These are phyloP conservation scores for Python bivittatus DNA, from an alignment of 2,113 vertebrate genomes.

Conservation along the genomic window DNA sequence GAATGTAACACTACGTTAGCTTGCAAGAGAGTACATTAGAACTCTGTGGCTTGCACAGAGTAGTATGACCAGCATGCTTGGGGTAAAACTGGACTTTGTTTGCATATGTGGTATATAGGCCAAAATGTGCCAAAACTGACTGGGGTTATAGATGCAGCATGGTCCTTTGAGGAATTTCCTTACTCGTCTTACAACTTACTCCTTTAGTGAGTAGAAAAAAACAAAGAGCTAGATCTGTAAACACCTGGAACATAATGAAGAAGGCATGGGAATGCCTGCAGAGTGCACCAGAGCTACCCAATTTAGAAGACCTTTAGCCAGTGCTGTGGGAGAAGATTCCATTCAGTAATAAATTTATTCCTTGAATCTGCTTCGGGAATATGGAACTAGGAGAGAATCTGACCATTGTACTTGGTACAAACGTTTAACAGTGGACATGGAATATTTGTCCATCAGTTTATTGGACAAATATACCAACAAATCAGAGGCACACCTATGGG, in stretches of 20 bases:
- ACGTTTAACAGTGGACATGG: neutral
- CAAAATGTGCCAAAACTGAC: neutral
- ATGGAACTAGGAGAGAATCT: neutral
- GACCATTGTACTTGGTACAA: neutral
- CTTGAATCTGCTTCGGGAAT: neutral
- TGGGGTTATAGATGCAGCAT: neutral
- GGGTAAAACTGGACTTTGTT: neutral
- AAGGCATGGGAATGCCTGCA: neutral
- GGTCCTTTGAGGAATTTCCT: neutral
- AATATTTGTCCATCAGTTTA: no score
- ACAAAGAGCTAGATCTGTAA: neutral
- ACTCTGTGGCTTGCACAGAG: neutral
- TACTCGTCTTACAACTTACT: neutral
- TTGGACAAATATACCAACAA: no score
- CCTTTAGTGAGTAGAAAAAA: neutral
- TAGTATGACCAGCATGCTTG: neutral
- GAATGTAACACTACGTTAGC: neutral
- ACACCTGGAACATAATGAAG: neutral
- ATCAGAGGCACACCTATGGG: no score
- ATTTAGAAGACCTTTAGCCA: neutral
- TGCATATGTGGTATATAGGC: neutral
- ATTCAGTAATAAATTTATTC: neutral
- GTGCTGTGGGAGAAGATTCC: neutral
- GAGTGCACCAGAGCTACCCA: neutral
- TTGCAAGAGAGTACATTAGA: neutral